phyloP scores from a whole-genome alignment of 2,113 vertebrate genomes.

The Archilochus colubris region DNA sequence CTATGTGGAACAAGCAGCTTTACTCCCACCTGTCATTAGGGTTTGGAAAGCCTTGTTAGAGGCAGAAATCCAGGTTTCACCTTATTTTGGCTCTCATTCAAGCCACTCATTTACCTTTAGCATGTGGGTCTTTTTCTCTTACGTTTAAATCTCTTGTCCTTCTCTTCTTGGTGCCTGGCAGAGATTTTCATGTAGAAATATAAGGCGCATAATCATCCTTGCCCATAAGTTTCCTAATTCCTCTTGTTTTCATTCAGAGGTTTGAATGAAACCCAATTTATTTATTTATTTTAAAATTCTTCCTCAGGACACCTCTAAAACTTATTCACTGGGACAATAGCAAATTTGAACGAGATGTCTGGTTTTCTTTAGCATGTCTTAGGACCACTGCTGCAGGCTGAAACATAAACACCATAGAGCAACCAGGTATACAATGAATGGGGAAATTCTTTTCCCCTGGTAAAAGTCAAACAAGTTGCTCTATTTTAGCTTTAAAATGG shows the following conservation, averaged over 20 bases:
- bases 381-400: neutral
- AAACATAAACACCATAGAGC: neutral
- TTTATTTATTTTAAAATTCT: neutral
- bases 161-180: neutral
- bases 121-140: neutral
- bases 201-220: neutral
- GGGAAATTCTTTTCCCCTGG: neutral
- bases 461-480: neutral
- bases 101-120: neutral
- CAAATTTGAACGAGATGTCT: neutral
- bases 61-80: neutral
- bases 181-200: neutral
- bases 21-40: neutral
- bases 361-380: neutral
- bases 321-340: neutral
- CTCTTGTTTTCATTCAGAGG: neutral
- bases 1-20: neutral
- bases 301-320: neutral
- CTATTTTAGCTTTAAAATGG: neutral
- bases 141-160: neutral
- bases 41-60: neutral
- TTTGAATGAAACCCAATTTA: neutral
- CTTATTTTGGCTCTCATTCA: neutral
- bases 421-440: neutral
- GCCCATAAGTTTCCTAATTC: neutral